Evolutionary conservation across 2,888 invertebrate genomes (phyloP).

Genomic region (Oegoconia quadripuncta): DNA sequence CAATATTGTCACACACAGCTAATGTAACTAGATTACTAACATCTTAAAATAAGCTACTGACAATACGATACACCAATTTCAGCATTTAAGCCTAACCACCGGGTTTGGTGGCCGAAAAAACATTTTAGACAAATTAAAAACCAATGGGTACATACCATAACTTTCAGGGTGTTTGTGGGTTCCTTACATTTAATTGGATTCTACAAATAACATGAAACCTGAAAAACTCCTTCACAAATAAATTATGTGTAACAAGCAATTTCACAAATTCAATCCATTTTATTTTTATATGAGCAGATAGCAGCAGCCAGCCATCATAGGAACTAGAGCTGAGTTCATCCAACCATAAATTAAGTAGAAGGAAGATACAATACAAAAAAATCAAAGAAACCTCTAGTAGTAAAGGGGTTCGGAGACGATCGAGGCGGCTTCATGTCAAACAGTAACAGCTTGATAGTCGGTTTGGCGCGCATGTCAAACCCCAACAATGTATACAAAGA

Average conservation of each 20-base stretch:
- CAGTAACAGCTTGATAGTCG: no score
- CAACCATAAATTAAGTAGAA: no score
- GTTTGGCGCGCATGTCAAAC: no score
- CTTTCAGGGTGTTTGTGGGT: slow-evolving; percentile 34
- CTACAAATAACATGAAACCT: slow-evolving; percentile 22
- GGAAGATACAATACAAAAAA: no score
- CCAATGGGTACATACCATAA: slow-evolving; percentile 50
- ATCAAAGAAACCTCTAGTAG: no score
- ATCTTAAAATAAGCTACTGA: neutral
- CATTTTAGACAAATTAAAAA: slow-evolving; percentile 24
- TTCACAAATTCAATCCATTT: slow-evolving; percentile 38
- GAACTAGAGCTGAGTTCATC: slow-evolving; percentile 8
- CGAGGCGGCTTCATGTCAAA: no score
- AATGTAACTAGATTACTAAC: neutral
- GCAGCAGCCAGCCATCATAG: slow-evolving; percentile 24
- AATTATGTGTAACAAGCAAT: slow-evolving; percentile 30
- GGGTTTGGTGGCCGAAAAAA: slow-evolving; percentile 43
- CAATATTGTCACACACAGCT: neutral
- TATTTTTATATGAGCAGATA: slow-evolving; percentile 34
- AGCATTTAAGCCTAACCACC: slow-evolving; percentile 49
- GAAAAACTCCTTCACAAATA: slow-evolving; percentile 35
- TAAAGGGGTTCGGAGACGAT: no score
- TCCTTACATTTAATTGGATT: slow-evolving; percentile 27
- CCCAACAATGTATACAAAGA: no score
- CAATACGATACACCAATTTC: neutral